phyloP scores from a whole-genome alignment of 2,888 invertebrate genomes.

The Agriopis marginaria region DNA sequence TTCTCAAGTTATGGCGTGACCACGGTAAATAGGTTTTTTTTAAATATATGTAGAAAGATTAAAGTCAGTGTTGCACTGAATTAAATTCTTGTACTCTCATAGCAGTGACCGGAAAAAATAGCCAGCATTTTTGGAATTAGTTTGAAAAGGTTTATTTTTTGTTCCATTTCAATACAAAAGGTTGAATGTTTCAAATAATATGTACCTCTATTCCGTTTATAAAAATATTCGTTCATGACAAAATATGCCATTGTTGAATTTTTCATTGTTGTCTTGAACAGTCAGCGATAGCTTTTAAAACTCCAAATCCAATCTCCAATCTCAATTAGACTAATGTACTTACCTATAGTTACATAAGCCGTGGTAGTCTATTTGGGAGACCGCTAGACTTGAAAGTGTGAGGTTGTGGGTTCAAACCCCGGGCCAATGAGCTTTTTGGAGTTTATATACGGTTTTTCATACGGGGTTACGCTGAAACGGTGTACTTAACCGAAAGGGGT shows the following conservation, averaged over 20 bases:
- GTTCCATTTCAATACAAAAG: constrained; percentile 16
- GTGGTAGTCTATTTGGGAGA: too few species aligned
- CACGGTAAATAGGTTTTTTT: too few species aligned
- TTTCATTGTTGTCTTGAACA: background rate
- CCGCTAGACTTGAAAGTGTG: too few species aligned
- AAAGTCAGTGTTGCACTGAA: background rate
- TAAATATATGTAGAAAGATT: too few species aligned
- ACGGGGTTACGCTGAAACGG: too few species aligned
- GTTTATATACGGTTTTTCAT: too few species aligned
- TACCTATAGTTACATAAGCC: background rate
- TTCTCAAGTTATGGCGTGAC: too few species aligned
- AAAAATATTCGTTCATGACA: constrained; percentile 7
- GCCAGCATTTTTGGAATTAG: constrained; percentile 32
- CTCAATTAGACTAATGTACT: background rate
- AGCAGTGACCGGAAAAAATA: constrained; percentile 24
- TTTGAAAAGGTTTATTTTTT: constrained; percentile 21
- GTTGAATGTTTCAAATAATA: background rate
- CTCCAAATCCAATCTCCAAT: too few species aligned
- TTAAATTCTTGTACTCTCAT: too few species aligned
- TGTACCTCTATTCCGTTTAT: constrained; percentile 6
- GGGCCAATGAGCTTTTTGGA: too few species aligned
- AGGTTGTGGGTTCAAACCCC: too few species aligned
- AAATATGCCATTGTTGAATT: constrained; percentile 8
- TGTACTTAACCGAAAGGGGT: too few species aligned
- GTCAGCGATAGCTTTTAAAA: background rate